Base-by-base conservation (phyloP, 2,888 invertebrate genomes). In the Tryphoninae sp. region DNA sequence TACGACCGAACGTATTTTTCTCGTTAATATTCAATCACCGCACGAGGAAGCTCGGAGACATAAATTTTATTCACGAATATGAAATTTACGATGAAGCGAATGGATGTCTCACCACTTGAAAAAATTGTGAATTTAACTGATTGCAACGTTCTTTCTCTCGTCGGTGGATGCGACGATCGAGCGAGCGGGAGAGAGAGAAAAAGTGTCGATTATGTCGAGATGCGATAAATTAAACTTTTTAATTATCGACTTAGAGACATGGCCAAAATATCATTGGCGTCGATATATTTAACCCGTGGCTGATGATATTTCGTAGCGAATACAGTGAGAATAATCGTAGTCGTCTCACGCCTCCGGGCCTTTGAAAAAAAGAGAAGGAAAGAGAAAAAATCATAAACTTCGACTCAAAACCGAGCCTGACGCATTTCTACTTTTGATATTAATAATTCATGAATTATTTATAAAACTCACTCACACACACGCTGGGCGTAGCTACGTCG, bases 11-110 rank as follows among this genome's bases (percentile, higher is more conserved):
- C 33, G 33, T 33, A 33, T 22, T 23, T 53, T 16, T n/a, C 23
- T 67, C 65, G 65, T 76, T 61, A 80, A 77, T 82, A 82, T 77
- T 73, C 80, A 69, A 82, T 75, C 80, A 71, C 40, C 61, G 51
- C 55, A 67, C 45, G 45, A 45, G 45, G 45, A 45, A 13, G 45
- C 9, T 2, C 13, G 45, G 13, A 3, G 45, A 45, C 33, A n/a
- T 51, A 23, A 45, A 51, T 67, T 51, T 67, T 49, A n/a, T 26
- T 49, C 23, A n/a, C 49, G 13, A 45, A 23, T 67, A 51, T 9
- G n/a, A 67, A 2, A 23, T 49, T 45, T 45, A 45, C 45, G 13
- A 45, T 11, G 13, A 13, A 9, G 13, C 13, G 45, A 45, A 45
- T 45, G 49, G 1, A 4, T 26, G 45, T 26, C 1, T 51, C 23